Evolutionary conservation across 2,113 vertebrate genomes (phyloP).

Genomic region (Aphyosemion australe): DNA sequence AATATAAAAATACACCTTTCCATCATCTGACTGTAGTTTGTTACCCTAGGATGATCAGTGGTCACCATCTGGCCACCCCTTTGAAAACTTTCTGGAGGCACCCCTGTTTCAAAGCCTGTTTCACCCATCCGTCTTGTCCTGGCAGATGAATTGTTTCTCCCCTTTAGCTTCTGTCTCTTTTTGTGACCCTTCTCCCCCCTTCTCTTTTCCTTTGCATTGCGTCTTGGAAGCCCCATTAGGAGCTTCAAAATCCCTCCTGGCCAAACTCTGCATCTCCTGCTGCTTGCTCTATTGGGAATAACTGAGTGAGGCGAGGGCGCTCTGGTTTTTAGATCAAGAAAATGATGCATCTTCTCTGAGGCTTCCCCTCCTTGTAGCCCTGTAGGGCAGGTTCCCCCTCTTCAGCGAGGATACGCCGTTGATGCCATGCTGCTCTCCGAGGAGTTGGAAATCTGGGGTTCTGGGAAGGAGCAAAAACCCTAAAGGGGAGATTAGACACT

Average conservation of each 20-base stretch:
- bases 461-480: constrained; percentile 46
- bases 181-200: constrained; percentile 47
- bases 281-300: constrained; percentile 37
- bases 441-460: constrained; percentile 50
- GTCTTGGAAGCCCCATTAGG: constrained; percentile 14
- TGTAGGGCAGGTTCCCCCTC: constrained; percentile 37
- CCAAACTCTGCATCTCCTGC: constrained; percentile 46
- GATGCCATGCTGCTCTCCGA: constrained; percentile 54
- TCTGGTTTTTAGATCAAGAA: constrained; percentile 56
- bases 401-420: constrained; percentile 30
- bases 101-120: not conserved
- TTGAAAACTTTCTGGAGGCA: no score
- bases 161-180: constrained; percentile 28
- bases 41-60: no score
- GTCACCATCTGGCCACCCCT: no score
- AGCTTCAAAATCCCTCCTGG: constrained; percentile 53
- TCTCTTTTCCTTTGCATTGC: constrained; percentile 17
- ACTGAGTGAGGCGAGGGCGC: constrained; percentile 25
- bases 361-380: constrained; percentile 28
- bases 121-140: constrained; percentile 10
- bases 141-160: constrained; percentile 13
- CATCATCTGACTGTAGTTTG: no score
- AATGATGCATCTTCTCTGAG: constrained; percentile 17
- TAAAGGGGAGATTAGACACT: constrained; percentile 50
- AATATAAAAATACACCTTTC: no score